Percentiles rank a stretch among this genome's conserved stretches.
Conservation (phyloP, 2,113 vertebrate genomes). For the Psilopsiagon aymara region DNA sequence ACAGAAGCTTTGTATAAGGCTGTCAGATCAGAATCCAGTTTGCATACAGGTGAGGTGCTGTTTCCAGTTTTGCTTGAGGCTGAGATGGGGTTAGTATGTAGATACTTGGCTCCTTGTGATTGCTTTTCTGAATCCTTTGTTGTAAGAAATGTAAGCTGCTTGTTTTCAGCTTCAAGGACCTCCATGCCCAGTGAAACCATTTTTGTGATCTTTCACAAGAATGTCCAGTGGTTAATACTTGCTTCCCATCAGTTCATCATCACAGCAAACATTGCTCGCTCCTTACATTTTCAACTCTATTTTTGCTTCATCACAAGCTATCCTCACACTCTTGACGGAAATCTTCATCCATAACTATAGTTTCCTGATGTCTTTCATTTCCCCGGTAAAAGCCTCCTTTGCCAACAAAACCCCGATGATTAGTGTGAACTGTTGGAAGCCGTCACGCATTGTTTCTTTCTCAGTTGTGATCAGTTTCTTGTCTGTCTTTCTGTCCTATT, state of each 20-base stretch:
- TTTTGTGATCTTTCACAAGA: background rate
- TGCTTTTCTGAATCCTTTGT: background rate
- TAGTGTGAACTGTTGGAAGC: background rate
- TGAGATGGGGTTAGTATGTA: background rate
- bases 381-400: background rate
- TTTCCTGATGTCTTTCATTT: background rate
- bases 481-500: background rate
- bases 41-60: background rate
- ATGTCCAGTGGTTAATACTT: background rate
- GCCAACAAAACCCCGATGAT: background rate
- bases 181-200: rapidly evolving
- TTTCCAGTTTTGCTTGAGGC: background rate
- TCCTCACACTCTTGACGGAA: background rate
- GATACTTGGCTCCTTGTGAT: background rate
- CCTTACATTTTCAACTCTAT: background rate
- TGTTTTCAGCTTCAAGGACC: background rate
- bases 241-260: background rate
- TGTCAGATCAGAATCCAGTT: background rate
- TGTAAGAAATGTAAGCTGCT: background rate
- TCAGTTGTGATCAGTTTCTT: background rate
- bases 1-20: background rate
- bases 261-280: background rate
- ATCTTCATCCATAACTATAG: background rate
- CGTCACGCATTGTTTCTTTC: background rate
- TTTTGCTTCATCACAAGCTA: background rate